These are phyloP conservation scores for Trilocha varians DNA, from an alignment of 2,888 invertebrate species.

Conservation along the genomic window DNA sequence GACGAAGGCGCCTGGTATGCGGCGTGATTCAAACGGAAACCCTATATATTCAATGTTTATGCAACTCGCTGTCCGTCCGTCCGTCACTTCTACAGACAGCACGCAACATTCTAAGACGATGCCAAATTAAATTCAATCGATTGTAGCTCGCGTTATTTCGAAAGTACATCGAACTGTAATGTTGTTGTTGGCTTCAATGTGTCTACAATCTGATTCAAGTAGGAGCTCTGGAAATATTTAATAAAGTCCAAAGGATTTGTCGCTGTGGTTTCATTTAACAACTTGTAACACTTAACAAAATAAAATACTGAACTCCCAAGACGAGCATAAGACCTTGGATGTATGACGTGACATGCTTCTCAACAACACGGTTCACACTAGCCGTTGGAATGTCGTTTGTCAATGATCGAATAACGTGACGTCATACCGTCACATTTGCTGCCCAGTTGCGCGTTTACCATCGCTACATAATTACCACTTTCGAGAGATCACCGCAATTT, in stretches of 20 bases:
- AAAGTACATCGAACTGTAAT: no score
- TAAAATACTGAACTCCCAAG: slow-evolving; percentile 36
- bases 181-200: no score
- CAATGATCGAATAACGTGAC: slow-evolving; percentile 67
- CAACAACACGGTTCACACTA: slow-evolving; percentile 56
- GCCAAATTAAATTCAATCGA: slow-evolving; percentile 23
- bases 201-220: no score
- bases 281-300: slow-evolving; percentile 25
- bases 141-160: slow-evolving; percentile 15
- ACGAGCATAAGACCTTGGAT: slow-evolving; percentile 57
- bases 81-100: slow-evolving; percentile 49
- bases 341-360: slow-evolving; percentile 55
- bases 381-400: slow-evolving; percentile 68
- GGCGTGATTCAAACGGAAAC: slow-evolving; percentile 69
- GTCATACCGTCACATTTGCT: slow-evolving; percentile 52
- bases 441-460: slow-evolving; percentile 32
- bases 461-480: slow-evolving; percentile 43
- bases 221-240: not conserved
- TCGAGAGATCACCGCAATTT: slow-evolving; percentile 39
- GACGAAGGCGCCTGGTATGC: slow-evolving; percentile 68
- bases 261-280: slow-evolving; percentile 23
- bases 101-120: slow-evolving; percentile 36
- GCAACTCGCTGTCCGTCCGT: slow-evolving; percentile 53
- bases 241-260: not conserved
- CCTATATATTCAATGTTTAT: slow-evolving; percentile 66